These are phyloP conservation scores for Cyaniris semiargus DNA, from an alignment of 2,888 invertebrate species.

Conservation along the genomic window DNA sequence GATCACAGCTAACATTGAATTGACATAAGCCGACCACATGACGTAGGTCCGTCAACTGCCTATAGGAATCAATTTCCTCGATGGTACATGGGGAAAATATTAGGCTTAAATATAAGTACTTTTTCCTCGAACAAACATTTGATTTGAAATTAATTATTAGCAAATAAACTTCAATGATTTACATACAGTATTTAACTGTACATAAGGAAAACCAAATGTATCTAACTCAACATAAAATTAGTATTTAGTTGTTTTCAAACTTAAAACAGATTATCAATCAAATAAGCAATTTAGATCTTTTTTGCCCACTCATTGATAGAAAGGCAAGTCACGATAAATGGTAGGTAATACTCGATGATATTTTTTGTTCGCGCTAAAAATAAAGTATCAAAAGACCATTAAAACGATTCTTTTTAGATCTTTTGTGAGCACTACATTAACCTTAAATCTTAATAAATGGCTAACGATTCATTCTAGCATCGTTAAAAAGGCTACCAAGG, in stretches of 20 bases:
- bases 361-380: conserved; percentile 30
- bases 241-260: conserved; percentile 32
- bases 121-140: neutral
- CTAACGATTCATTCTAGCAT: neutral
- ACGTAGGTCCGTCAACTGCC: too few species aligned
- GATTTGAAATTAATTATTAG: neutral
- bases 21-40: too few species aligned
- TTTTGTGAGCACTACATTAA: conserved; percentile 3
- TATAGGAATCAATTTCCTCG: too few species aligned
- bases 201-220: conserved; percentile 18
- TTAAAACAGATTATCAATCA: conserved; percentile 34
- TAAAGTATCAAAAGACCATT: conserved; percentile 25
- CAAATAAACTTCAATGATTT: conserved; percentile 9
- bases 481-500: neutral
- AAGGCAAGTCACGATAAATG: conserved; percentile 37
- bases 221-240: conserved; percentile 21
- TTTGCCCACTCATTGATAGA: conserved; percentile 35
- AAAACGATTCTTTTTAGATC: conserved; percentile 2
- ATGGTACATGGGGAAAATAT: neutral
- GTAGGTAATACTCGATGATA: conserved; percentile 27
- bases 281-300: conserved; percentile 35
- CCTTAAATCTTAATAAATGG: neutral
- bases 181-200: conserved; percentile 21
- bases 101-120: too few species aligned
- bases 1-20: too few species aligned